Base-by-base conservation (phyloP, 1,140 invertebrate species). In the Atta texana region DNA sequence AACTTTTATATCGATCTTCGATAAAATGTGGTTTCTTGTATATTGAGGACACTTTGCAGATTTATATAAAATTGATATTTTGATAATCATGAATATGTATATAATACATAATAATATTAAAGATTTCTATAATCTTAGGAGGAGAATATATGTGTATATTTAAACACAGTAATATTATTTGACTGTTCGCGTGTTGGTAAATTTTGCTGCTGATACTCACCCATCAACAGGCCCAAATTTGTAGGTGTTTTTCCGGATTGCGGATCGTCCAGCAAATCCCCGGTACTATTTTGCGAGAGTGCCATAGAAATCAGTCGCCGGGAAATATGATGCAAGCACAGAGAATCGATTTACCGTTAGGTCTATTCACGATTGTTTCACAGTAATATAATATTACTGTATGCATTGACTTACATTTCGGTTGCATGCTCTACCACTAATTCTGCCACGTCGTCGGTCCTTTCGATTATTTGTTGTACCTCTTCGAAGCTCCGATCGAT, bases 401-500 rank as follows among this genome's bases (percentile, higher is more conserved):
- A 28, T 74, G 18, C 39, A 61, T 78, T 18, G 81, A 96, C 96
- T 96, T 92, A 96, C 96, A 97, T 95, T 94, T 98, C 97, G 87
- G 96, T 96, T 92, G 97, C 95, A 94, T 97, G 97, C 93, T 98
- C 98, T 44, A 98, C 97, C 49, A 98, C 94, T 57, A 99, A 94
- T 93, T 98, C 98, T 1, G 98, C 98, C 74, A 97, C 96, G 92
- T 99, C 98, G 18, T 97, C 97, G 39, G 97, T 97, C 68, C 96
- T 96, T 92, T 98, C 98, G 96, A 99, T 97, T 89, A 99, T 98
- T 66, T 95, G 93, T 59, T 92, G 91, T 39, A 97, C 97, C 94
- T 99, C 98, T 93, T 99, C 98, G 93, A 98, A 99, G 81, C 97
- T 98, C 57, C 97, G 96, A 95, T 99, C 98, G 18, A 97, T 97